Conservation (phyloP, 2,113 vertebrate species). For the Pomatostomus ruficeps region DNA sequence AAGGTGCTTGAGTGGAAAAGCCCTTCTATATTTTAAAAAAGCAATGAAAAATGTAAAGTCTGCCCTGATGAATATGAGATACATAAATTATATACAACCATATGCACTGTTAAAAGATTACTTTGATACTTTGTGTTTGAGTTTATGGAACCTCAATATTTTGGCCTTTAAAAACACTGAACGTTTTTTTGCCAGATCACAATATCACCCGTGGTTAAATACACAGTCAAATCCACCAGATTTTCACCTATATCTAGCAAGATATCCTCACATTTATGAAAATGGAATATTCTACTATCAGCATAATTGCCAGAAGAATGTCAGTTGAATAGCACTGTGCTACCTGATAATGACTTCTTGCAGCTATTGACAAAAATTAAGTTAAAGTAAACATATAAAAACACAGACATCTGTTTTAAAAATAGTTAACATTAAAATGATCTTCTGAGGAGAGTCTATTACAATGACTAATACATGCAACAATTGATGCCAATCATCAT, state of each 20-base stretch:
- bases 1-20: background rate
- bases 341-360: background rate
- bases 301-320: background rate
- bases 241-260: background rate
- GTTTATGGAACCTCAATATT: rapidly evolving
- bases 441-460: background rate
- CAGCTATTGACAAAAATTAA: background rate
- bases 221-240: background rate
- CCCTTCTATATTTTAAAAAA: background rate
- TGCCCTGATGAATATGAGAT: background rate
- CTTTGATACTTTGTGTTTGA: background rate
- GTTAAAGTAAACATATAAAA: background rate
- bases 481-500: background rate
- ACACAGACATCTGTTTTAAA: background rate
- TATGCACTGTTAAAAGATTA: background rate
- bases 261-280: background rate
- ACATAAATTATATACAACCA: background rate
- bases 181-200: background rate
- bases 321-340: background rate
- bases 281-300: background rate
- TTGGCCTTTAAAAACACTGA: background rate
- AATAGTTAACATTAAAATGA: background rate
- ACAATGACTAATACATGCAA: background rate
- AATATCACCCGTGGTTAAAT: background rate
- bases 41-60: background rate